Conservation (phyloP, 2,888 invertebrate species). For the Troides aeacus region DNA sequence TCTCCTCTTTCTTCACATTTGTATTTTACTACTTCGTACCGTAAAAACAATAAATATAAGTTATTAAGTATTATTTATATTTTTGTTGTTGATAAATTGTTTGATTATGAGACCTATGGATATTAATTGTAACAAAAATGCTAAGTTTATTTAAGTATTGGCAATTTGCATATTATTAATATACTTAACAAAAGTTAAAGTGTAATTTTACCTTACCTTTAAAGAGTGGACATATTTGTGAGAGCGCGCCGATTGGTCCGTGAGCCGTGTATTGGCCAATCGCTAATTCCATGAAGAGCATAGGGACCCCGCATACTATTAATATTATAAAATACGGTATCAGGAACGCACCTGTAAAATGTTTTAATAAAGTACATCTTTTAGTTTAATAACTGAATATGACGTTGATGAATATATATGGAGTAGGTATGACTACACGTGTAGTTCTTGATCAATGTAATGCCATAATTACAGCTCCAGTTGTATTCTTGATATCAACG, state of each 20-base stretch:
- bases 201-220: slow-evolving; percentile 85
- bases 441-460: slow-evolving; percentile 24
- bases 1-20: no score
- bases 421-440: neutral
- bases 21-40: no score
- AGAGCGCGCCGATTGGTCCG: slow-evolving; percentile 94
- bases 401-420: neutral
- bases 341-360: slow-evolving; percentile 93
- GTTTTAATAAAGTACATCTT: neutral
- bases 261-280: slow-evolving; percentile 95
- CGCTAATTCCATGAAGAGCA: slow-evolving; percentile 96
- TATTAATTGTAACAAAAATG: no score
- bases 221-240: slow-evolving; percentile 94
- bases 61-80: no score
- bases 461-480: slow-evolving; percentile 25
- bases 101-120: no score
- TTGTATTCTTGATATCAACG: slow-evolving; percentile 50
- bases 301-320: slow-evolving; percentile 93
- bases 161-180: neutral
- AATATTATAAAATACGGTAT: slow-evolving; percentile 96
- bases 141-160: no score
- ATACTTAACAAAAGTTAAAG: neutral
- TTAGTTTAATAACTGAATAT: neutral
- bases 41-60: no score
- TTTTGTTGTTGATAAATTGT: no score